Evolutionary conservation across 2,113 vertebrate genomes (phyloP).

Genomic region (Brachypodius melanocephalos): DNA sequence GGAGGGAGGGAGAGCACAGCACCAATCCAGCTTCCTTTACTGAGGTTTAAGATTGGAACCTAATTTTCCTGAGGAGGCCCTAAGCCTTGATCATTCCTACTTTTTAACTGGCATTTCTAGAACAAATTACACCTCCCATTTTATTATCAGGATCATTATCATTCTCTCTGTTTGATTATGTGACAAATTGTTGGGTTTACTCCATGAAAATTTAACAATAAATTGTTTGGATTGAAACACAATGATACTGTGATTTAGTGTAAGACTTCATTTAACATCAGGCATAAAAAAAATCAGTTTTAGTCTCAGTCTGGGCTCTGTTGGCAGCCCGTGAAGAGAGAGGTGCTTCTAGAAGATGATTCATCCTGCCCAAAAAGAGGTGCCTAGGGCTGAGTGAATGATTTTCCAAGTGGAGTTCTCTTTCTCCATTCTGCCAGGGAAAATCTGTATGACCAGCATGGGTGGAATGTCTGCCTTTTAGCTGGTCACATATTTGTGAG

Average conservation of each 20-base stretch:
- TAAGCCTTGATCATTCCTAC: neutral
- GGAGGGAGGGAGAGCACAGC: neutral
- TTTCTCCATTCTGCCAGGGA: neutral
- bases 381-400: neutral
- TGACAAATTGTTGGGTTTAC: neutral
- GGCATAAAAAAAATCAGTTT: neutral
- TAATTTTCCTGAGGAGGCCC: neutral
- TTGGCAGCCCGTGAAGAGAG: neutral
- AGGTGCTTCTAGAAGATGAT: neutral
- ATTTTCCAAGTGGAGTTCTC: neutral
- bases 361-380: neutral
- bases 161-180: neutral
- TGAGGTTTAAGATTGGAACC: neutral
- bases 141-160: neutral
- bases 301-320: neutral
- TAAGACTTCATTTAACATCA: neutral
- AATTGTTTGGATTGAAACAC: neutral
- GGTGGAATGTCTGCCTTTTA: neutral
- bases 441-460: neutral
- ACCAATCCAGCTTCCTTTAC: neutral
- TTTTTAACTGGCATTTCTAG: neutral
- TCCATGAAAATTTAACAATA: neutral
- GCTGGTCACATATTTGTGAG: neutral
- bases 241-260: neutral
- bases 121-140: neutral